Percentiles rank a stretch among this genome's conserved stretches.
Conservation (phyloP, 2,113 vertebrate genomes). For the Eudyptes chrysolophus region DNA sequence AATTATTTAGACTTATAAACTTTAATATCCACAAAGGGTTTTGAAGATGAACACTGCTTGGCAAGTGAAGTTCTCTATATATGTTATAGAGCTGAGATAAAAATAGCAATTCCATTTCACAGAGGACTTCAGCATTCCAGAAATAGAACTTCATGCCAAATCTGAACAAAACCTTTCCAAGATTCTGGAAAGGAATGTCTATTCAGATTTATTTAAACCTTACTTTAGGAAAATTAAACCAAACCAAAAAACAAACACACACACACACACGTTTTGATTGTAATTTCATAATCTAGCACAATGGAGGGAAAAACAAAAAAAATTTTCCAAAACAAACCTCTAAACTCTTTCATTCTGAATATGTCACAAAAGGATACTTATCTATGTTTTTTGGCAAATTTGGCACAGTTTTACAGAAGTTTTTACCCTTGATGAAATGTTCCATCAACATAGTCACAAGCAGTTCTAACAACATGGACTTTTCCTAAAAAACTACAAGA, state of each 20-base stretch:
- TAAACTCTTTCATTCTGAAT: not conserved
- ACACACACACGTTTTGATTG: fast-evolving
- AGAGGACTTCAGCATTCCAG: not conserved
- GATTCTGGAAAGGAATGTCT: not conserved
- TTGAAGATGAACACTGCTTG: not conserved
- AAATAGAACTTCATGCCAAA: not conserved
- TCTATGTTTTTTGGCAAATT: not conserved
- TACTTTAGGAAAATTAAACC: not conserved
- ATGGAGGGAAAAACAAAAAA: fast-evolving
- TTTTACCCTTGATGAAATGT: not conserved
- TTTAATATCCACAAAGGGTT: not conserved
- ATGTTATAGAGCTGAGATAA: not conserved
- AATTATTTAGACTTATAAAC: not conserved
- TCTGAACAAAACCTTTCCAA: not conserved
- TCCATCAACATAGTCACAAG: not conserved
- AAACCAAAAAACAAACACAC: not conserved
- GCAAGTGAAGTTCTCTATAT: not conserved
- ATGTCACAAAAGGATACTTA: not conserved
- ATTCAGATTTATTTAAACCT: not conserved
- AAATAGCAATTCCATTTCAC: not conserved
- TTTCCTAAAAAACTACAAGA: not conserved
- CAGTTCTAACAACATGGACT: not conserved
- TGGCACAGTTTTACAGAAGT: not conserved
- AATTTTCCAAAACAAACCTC: not conserved
- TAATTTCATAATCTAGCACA: not conserved